A percentile compares a stretch with the other conserved stretches of the same genome.
These are phyloP conservation scores for Diarsia rubi DNA, from an alignment of 2,888 invertebrate genomes.

Conservation along the genomic window DNA sequence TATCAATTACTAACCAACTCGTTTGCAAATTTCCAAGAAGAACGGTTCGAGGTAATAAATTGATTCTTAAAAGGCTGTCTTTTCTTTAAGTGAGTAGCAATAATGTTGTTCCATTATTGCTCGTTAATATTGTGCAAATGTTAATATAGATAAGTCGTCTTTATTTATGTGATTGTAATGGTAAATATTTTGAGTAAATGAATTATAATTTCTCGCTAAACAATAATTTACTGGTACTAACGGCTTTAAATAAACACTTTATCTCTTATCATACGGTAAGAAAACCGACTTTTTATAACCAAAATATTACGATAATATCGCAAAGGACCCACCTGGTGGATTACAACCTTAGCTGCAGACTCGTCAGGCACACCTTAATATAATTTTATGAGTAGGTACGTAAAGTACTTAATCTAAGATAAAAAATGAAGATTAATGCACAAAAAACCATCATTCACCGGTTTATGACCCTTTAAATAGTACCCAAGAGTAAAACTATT, in stretches of 20 bases:
- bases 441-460: slow-evolving; percentile 6
- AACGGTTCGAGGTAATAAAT: slow-evolving; percentile 26
- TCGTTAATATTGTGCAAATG: not conserved
- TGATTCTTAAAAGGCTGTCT: slow-evolving; percentile 14
- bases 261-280: too few species aligned
- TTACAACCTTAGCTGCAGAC: not conserved
- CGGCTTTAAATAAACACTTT: not conserved
- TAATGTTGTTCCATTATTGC: slow-evolving; percentile 2
- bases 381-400: not conserved
- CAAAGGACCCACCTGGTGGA: not conserved
- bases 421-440: slow-evolving; percentile 8
- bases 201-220: not conserved
- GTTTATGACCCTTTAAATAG: slow-evolving; percentile 33
- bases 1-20: slow-evolving; percentile 14
- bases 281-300: too few species aligned
- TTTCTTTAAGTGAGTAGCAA: slow-evolving; percentile 4
- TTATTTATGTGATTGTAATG: too few species aligned
- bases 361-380: not conserved
- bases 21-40: slow-evolving; percentile 20
- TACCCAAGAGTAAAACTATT: slow-evolving; percentile 38
- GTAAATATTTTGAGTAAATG: not conserved
- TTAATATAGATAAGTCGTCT: not conserved
- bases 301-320: not conserved
- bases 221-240: not conserved
- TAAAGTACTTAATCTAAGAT: not conserved